A percentile compares a stretch with the other conserved stretches of the same genome.
Conservation (phyloP, 2,797 vertebrate genomes). For the Etheostoma nigrum region DNA sequence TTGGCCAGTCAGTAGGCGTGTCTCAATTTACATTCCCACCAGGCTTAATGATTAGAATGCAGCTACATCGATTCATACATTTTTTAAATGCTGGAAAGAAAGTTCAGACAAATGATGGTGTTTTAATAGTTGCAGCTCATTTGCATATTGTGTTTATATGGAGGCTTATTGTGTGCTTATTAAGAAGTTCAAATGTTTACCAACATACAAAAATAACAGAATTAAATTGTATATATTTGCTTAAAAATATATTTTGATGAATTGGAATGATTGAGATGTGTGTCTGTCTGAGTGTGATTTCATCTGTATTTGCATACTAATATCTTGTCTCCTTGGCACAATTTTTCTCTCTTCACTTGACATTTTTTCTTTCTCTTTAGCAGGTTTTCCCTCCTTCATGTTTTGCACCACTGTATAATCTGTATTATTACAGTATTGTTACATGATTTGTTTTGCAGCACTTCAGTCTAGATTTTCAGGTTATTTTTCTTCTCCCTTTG, state of each 20-base stretch:
- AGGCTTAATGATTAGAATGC: not conserved
- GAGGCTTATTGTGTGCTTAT: not conserved
- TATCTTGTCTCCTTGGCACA: slow-evolving; percentile 49
- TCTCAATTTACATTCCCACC: slow-evolving; percentile 3
- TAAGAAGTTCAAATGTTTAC: not conserved
- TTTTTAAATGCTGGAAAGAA: not conserved
- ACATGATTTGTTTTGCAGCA: slow-evolving; percentile 22
- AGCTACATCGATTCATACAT: not conserved
- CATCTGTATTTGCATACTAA: slow-evolving; percentile 66
- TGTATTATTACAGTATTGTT: slow-evolving; percentile 19
- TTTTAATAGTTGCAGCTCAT: not conserved
- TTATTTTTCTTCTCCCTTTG: slow-evolving; percentile 34
- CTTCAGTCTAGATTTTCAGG: slow-evolving; percentile 70
- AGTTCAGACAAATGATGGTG: not conserved
- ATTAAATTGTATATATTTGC: not conserved
- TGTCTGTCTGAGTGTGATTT: slow-evolving; percentile 22
- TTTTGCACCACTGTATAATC: slow-evolving; percentile 8
- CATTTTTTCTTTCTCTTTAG: slow-evolving; percentile 37
- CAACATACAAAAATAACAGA: not conserved
- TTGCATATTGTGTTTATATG: not conserved
- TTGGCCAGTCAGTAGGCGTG: slow-evolving; percentile 18
- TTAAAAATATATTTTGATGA: not conserved
- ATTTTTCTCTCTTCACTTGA: slow-evolving; percentile 31
- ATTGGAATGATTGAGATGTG: slow-evolving; percentile 15
- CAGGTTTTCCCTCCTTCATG: slow-evolving; percentile 60